Conservation (phyloP, 2,888 invertebrate genomes). For the Synergus itoensis region DNA sequence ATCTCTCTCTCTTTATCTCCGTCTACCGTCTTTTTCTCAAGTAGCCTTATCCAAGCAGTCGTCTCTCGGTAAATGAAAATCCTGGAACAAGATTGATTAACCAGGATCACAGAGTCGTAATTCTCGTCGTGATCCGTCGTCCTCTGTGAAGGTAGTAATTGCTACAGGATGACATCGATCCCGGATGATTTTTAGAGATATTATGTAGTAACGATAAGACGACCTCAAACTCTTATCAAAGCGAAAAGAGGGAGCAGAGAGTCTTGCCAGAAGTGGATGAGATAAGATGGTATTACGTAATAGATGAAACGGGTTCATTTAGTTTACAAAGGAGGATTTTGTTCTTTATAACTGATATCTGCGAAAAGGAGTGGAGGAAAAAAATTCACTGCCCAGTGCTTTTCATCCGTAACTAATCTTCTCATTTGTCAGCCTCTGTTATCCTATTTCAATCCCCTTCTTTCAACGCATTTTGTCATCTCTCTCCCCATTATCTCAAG, state of each 20-base stretch:
- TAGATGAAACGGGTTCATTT: constrained; percentile 32
- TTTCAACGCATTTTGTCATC: constrained; percentile 41
- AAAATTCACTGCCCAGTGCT: constrained; percentile 56
- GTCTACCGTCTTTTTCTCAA: constrained; percentile 15
- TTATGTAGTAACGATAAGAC: constrained; percentile 38
- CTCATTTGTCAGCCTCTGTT: constrained; percentile 67
- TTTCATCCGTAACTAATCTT: constrained; percentile 65
- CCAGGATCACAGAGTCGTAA: constrained; percentile 36
- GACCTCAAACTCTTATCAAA: constrained; percentile 39
- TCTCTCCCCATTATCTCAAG: not conserved
- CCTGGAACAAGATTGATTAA: constrained; percentile 41
- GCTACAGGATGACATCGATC: constrained; percentile 40
- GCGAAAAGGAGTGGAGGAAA: constrained; percentile 48
- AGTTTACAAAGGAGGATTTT: constrained; percentile 58
- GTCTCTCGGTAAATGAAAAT: constrained; percentile 37
- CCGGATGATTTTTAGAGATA: constrained; percentile 35
- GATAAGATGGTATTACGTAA: constrained; percentile 39
- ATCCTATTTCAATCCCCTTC: constrained; percentile 56
- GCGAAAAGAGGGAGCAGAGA: constrained; percentile 4
- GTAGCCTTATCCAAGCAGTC: constrained; percentile 36
- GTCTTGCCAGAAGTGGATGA: constrained; percentile 1
- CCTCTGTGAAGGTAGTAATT: constrained; percentile 35
- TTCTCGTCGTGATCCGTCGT: constrained; percentile 28
- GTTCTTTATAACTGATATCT: constrained; percentile 57
- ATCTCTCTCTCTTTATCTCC: not conserved